Percentiles rank a stretch among this genome's conserved stretches.
Evolutionary conservation across 1,140 invertebrate species (phyloP).

Genomic region (Ganaspis sp.): DNA sequence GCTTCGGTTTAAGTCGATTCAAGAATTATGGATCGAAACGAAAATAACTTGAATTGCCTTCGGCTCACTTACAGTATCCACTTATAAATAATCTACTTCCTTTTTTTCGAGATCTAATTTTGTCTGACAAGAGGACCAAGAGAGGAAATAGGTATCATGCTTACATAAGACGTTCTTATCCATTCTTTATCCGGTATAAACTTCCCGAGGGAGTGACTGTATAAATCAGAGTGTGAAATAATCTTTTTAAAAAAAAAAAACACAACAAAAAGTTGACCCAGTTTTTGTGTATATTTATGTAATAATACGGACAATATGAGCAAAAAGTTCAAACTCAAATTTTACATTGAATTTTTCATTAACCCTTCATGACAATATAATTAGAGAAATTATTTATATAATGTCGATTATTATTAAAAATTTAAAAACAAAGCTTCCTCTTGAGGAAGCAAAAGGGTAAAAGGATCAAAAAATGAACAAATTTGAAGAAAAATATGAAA

Average conservation of each 20-base stretch:
- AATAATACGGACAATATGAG: no score
- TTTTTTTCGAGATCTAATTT: constrained; percentile 14
- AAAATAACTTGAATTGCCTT: constrained; percentile 21
- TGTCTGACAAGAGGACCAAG: not conserved
- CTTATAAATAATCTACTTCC: constrained; percentile 5
- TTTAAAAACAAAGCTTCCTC: no score
- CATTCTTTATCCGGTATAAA: not conserved
- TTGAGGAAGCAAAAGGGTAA: no score
- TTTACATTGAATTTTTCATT: no score
- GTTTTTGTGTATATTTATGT: no score
- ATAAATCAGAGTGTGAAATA: not conserved
- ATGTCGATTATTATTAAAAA: no score
- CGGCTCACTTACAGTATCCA: not conserved
- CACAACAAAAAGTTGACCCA: no score
- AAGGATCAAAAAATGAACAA: no score
- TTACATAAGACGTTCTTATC: not conserved
- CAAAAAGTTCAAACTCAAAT: no score
- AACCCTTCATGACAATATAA: no score
- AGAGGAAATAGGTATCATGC: not conserved
- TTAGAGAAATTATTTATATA: no score
- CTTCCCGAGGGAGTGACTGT: not conserved
- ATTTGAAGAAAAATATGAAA: no score
- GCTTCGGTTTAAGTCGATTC: not conserved
- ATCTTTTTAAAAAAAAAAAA: not conserved
- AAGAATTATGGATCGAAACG: constrained; percentile 17